Base-by-base conservation (phyloP, 37 sponge, comb jelly and placozoan species). In the Mnemiopsis leidyi region DNA sequence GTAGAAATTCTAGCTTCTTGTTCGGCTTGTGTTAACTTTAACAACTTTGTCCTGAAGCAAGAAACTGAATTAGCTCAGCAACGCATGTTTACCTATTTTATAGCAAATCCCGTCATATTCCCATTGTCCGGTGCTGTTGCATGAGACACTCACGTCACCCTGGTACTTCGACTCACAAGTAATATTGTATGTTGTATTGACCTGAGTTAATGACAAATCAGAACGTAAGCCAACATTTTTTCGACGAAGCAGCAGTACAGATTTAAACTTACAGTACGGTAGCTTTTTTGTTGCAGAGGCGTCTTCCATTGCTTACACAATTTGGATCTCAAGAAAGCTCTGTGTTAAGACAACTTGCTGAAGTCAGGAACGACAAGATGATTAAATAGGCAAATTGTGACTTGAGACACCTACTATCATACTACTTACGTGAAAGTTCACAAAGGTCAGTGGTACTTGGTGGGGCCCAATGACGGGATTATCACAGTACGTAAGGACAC, bases 51-150 rank as follows among this genome's bases (percentile, higher is more conserved):
- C n/a, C n/a, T n/a, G n/a, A n/a, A n/a, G n/a, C n/a, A n/a, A n/a
- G n/a, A n/a, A n/a, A n/a, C n/a, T n/a, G n/a, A n/a, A n/a, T n/a
- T n/a, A n/a, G n/a, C n/a, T n/a, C n/a, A n/a, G n/a, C n/a, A n/a
- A n/a, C n/a, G n/a, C n/a, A n/a, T n/a, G n/a, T n/a, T 48, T 18
- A 48, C 61, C 61, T 48, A 48, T 48, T 48, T 48, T 48, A 13
- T 48, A 5, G 61, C 79, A 77, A 20, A 16, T 32, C 32, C 79
- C 79, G 33, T 31, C 1, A 32, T 2, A 34, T 32, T 26, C 20
- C 79, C 79, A 77, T 77, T 77, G 79, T 32, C 79, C 79, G 33
- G 79, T 32, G 1, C 36, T 18, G 18, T 77, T 32, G 32, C 79
- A 77, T 31, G 79, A 31, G 33, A 32, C 36, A 5, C 18, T 32